Conservation (phyloP, 2,888 invertebrate species). For the Tyria jacobaeae region DNA sequence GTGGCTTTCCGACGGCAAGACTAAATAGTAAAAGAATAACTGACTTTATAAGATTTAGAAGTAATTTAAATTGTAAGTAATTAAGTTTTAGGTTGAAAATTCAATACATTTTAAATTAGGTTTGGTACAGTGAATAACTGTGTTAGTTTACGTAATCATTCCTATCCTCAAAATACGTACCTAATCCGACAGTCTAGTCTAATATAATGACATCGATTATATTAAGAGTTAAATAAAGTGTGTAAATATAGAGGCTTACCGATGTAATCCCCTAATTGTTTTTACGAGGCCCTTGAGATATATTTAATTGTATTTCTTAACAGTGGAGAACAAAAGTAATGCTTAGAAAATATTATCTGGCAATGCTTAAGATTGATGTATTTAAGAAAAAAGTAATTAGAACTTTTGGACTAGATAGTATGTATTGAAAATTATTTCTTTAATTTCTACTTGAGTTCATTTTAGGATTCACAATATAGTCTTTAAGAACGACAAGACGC, state of each 20-base stretch:
- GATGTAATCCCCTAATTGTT: constrained; percentile 12
- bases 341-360: no score
- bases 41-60: no score
- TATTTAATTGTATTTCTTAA: constrained; percentile 4
- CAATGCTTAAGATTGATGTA: background rate
- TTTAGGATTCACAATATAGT: background rate
- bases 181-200: background rate
- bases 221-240: background rate
- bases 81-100: background rate
- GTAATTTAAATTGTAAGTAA: background rate
- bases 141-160: background rate
- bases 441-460: background rate
- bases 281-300: constrained; percentile 9
- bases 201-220: background rate
- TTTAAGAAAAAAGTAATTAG: background rate
- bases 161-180: background rate
- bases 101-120: background rate
- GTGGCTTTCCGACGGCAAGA: no score
- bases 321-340: background rate
- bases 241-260: constrained; percentile 6
- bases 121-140: background rate
- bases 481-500: background rate
- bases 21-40: no score
- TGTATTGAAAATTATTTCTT: background rate
- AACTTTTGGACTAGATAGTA: no score